Conservation (phyloP, 2,797 vertebrate species). For the Halcyon badia region DNA sequence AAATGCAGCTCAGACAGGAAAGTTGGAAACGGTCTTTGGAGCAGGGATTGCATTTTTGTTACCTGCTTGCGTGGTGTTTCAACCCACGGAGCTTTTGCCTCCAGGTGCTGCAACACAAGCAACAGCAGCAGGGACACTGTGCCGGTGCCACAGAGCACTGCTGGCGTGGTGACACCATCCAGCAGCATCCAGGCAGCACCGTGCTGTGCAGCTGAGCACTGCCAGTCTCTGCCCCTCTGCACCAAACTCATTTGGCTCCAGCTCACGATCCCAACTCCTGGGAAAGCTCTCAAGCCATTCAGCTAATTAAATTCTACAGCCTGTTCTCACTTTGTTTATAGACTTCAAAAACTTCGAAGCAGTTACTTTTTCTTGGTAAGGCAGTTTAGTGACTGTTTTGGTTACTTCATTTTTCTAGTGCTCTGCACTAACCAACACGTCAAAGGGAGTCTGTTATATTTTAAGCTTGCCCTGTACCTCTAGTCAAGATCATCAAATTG, state of each 20-base stretch:
- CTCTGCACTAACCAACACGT: not conserved
- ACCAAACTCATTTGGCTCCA: not conserved
- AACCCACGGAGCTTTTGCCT: not conserved
- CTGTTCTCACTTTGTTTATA: not conserved
- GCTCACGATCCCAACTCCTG: rapidly evolving
- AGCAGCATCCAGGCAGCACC: rapidly evolving
- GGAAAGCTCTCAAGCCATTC: not conserved
- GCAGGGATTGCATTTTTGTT: not conserved
- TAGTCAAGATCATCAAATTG: not conserved
- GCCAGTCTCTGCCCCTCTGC: not conserved
- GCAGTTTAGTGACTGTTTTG: not conserved
- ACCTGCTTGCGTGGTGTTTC: not conserved
- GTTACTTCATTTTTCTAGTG: not conserved
- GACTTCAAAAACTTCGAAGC: not conserved
- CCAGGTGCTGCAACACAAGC: not conserved
- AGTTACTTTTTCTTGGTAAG: not conserved
- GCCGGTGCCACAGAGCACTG: not conserved
- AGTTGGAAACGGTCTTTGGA: not conserved
- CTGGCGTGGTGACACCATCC: not conserved
- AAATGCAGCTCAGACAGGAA: not conserved
- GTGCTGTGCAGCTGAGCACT: rapidly evolving
- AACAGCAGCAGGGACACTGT: not conserved
- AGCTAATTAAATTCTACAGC: not conserved
- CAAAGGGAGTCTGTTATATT: not conserved
- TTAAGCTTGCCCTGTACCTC: not conserved